Percentiles rank a stretch among this genome's conserved stretches.
Conservation (phyloP, 2,888 invertebrate species). For the Archips crataeganus region DNA sequence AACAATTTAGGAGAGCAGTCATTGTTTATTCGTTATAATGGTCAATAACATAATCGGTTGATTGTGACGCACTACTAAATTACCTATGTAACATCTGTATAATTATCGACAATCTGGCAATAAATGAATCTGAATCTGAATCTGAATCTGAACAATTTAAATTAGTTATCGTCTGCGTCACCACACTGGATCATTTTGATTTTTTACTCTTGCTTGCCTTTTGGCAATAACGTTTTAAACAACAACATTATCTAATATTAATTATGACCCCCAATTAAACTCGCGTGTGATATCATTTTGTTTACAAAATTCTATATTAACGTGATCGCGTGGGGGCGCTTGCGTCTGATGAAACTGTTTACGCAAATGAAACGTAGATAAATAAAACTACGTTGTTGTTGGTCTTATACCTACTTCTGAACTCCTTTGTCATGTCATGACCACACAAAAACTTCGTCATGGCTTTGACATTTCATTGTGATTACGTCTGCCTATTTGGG, state of each 20-base stretch:
- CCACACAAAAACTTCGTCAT: conserved; percentile 9
- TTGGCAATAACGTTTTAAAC: background rate
- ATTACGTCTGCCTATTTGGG: conserved; percentile 31
- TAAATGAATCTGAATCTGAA: no score
- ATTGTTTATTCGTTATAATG: background rate
- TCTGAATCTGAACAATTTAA: no score
- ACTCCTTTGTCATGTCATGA: conserved; percentile 11
- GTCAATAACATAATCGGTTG: no score
- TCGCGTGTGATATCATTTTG: conserved; percentile 42
- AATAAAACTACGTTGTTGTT: conserved; percentile 25
- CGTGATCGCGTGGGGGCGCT: conserved; percentile 35
- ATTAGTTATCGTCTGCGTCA: background rate
- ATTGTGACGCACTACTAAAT: no score
- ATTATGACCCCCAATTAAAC: conserved; percentile 29
- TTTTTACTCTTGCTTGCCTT: background rate
- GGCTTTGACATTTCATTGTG: conserved; percentile 10
- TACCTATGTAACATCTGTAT: no score
- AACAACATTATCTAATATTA: background rate
- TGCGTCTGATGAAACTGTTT: conserved; percentile 39
- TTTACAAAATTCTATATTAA: conserved; percentile 42
- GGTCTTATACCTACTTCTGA: conserved; percentile 5
- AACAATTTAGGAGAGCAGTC: background rate
- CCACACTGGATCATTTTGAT: background rate
- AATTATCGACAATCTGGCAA: no score
- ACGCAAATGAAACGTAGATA: conserved; percentile 38